These are phyloP conservation scores for Morinoia aosen DNA, from an alignment of 2,888 invertebrate species.

Conservation along the genomic window DNA sequence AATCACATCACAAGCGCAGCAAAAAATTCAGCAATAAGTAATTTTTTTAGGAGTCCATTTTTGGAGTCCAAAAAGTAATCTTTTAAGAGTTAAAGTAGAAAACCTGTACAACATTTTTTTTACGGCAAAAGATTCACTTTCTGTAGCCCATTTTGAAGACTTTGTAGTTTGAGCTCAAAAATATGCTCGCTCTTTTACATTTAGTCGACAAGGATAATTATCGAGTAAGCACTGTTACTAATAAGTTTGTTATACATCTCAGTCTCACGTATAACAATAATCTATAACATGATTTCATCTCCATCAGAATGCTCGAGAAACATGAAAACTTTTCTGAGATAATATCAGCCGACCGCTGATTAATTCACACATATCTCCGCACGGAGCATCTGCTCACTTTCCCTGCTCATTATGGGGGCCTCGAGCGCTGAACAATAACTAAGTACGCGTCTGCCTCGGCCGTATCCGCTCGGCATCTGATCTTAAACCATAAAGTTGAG, in stretches of 20 bases:
- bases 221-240: not conserved
- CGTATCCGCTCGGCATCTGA: slow-evolving; percentile 5
- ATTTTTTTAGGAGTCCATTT: not conserved
- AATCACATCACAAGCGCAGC: not conserved
- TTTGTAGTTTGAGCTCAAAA: not conserved
- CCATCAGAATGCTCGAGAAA: not conserved
- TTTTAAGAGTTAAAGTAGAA: not conserved
- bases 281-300: not conserved
- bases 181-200: not conserved
- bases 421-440: slow-evolving; percentile 10
- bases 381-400: not conserved
- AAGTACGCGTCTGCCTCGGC: not conserved
- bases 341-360: not conserved
- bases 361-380: not conserved
- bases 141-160: not conserved
- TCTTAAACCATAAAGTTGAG: slow-evolving; percentile 7
- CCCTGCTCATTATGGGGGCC: not conserved
- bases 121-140: not conserved
- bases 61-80: not conserved
- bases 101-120: not conserved
- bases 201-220: not conserved
- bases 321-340: not conserved
- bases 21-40: not conserved
- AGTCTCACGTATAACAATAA: not conserved
- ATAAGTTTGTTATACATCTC: not conserved